Base-by-base conservation (phyloP, 1,140 invertebrate species). In the Drosophila ananassae region DNA sequence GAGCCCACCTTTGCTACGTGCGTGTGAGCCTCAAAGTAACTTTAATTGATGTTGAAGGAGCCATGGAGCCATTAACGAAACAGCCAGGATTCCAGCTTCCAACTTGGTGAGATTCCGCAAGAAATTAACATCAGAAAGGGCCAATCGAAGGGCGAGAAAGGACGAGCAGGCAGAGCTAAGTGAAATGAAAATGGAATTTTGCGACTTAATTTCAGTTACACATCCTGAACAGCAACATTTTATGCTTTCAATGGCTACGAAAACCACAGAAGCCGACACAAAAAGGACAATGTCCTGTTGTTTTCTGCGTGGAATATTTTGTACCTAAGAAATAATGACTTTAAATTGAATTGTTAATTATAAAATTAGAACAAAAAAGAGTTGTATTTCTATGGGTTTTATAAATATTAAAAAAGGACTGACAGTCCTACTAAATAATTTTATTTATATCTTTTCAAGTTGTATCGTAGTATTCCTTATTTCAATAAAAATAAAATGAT, bases 131-230 rank as follows among this genome's bases (percentile, higher is more conserved):
- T 75, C 51, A 52, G 55, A 76, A 60, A 41, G 57, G 17, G 10
- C 41, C 41, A 44, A 13, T 21, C n/a, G 13, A 13, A 44, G 13
- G 6, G 9, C 13, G 41, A 52, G 51, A 68, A 44, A 44, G 41
- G 8, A 57, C 46, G 17, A 32, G 47, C 68, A 30, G 30, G 56
- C 25, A 37, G 69, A 79, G 60, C 39, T 22, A 75, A 74, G 56
- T 39, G 62, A 79, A 79, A 67, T 39, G 46, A 75, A 69, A 56
- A 79, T 63, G 46, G 79, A 83, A 83, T 72, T 78, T 87, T 72
- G 74, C 57, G 68, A 87, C 75, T 87, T 81, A 68, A 81, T 74
- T 85, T 77, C 73, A 59, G 28, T 52, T 50, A 47, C 39, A 57
- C 61, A 73, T 71, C 77, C 63, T 63, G 57, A 73, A 69, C 73